Evolutionary conservation across 64 coral and sea anemone species (phyloP).

Genomic region (Cladopsammia gracilis): DNA sequence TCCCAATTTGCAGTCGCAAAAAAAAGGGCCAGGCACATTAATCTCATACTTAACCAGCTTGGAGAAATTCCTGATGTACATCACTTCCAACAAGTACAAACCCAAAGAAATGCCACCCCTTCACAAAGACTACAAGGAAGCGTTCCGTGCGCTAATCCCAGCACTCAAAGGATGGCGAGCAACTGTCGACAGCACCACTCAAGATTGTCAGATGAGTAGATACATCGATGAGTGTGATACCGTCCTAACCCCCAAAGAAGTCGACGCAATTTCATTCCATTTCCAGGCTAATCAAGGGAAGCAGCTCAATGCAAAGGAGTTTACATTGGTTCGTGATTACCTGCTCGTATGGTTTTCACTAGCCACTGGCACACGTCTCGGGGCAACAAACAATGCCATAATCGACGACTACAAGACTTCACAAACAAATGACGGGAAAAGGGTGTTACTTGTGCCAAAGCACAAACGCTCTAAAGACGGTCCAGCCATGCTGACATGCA

Average conservation of each 20-base stretch:
- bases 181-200: background rate
- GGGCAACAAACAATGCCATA: background rate
- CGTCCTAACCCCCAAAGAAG: background rate
- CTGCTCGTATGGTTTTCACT: background rate
- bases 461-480: conserved; percentile 27
- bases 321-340: background rate
- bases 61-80: background rate
- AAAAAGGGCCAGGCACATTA: background rate
- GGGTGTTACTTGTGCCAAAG: conserved; percentile 23
- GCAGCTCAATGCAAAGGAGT: background rate
- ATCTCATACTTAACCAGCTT: background rate
- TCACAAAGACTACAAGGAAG: background rate
- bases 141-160: background rate
- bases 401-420: background rate
- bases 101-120: background rate
- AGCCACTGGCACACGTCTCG: background rate
- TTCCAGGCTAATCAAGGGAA: background rate
- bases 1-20: background rate
- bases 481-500: conserved; percentile 22
- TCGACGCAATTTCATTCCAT: background rate
- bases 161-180: background rate
- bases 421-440: background rate
- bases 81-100: background rate
- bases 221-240: background rate
- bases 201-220: background rate